These are phyloP conservation scores for Harpegnathos saltator DNA, from an alignment of 1,140 invertebrate genomes.

Conservation along the genomic window DNA sequence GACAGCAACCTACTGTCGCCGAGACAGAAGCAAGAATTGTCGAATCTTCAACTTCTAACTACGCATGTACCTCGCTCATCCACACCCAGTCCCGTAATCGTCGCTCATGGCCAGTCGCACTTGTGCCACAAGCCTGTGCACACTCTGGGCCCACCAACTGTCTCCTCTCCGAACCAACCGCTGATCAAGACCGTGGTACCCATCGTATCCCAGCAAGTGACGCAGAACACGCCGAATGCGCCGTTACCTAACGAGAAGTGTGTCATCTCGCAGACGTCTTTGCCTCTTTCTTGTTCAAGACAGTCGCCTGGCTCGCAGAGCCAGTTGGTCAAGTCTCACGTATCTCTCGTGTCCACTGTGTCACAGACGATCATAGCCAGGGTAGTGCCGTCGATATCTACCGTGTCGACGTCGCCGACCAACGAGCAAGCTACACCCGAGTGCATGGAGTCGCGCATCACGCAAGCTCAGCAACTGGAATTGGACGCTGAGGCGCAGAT, in stretches of 20 bases:
- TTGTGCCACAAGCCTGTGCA: conserved; percentile 79
- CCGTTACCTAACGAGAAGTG: conserved; percentile 56
- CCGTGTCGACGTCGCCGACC: conserved; percentile 44
- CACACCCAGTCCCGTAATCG: conserved; percentile 86
- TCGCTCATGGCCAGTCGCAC: conserved; percentile 81
- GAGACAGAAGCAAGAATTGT: conserved; percentile 79
- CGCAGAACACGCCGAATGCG: conserved; percentile 30
- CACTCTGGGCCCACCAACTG: conserved; percentile 64
- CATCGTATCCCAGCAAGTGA: conserved; percentile 73
- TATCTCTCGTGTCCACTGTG: conserved; percentile 75
- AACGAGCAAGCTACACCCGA: conserved; percentile 28
- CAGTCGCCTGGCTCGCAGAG: conserved; percentile 65
- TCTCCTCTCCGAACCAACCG: conserved; percentile 73
- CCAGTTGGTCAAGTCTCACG: conserved; percentile 75
- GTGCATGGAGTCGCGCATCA: conserved; percentile 38
- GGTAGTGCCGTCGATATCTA: conserved; percentile 65
- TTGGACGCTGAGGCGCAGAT: conserved; percentile 57
- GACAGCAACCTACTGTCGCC: conserved; percentile 77
- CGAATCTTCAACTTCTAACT: conserved; percentile 79
- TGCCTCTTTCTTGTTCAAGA: conserved; percentile 29
- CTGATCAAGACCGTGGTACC: conserved; percentile 81
- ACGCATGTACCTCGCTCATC: conserved; percentile 81
- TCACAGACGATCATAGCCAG: conserved; percentile 76
- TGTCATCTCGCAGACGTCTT: conserved; percentile 46
- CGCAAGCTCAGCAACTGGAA: conserved; percentile 44